Evolutionary conservation across 2,113 vertebrate species (phyloP).

Genomic region (Raja brachyura): DNA sequence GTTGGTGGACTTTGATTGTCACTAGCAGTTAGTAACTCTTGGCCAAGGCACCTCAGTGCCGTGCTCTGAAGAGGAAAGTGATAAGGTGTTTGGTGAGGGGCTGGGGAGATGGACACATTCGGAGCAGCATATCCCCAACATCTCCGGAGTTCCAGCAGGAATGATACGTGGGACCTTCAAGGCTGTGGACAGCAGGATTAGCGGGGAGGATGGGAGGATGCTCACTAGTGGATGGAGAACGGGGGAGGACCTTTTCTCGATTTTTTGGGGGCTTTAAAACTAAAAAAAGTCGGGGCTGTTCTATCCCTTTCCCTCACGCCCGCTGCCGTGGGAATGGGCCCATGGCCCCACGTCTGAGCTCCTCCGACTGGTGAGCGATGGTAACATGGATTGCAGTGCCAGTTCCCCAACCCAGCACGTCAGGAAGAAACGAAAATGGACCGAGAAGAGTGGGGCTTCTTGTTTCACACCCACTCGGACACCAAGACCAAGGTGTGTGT

Average conservation of each 20-base stretch:
- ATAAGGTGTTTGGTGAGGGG: neutral
- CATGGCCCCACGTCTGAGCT: neutral
- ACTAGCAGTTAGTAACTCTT: neutral
- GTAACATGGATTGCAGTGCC: neutral
- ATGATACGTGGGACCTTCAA: neutral
- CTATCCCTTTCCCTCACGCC: too few relatives aligned
- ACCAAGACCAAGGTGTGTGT: neutral
- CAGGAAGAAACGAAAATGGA: neutral
- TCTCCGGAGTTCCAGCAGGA: too few relatives aligned
- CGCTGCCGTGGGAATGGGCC: neutral
- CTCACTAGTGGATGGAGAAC: neutral
- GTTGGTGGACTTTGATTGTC: slow-evolving; percentile 9
- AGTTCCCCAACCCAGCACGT: neutral
- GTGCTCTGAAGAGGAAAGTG: neutral
- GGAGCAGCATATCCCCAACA: too few relatives aligned
- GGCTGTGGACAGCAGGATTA: neutral
- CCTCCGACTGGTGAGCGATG: neutral
- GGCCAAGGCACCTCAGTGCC: neutral
- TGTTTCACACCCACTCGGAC: neutral
- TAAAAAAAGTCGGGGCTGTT: neutral
- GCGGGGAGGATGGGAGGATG: neutral
- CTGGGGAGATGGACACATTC: too few relatives aligned
- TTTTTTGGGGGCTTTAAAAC: neutral
- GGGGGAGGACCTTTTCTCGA: neutral
- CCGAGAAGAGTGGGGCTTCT: too few relatives aligned